Evolutionary conservation across 2,113 vertebrate genomes (phyloP).

Genomic region (Amphilophus citrinellus): DNA sequence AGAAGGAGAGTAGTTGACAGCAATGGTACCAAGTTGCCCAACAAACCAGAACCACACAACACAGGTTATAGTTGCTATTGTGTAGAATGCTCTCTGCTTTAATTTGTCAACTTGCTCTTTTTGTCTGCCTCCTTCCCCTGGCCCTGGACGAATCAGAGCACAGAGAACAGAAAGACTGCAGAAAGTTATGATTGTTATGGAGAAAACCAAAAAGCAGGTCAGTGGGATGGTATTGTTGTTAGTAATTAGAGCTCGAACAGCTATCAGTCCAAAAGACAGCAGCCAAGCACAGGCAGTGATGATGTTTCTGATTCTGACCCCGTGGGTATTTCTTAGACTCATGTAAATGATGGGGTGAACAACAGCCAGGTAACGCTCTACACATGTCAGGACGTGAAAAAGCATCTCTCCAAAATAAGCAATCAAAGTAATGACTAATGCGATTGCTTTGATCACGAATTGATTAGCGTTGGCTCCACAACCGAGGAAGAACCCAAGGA

Average conservation of each 20-base stretch:
- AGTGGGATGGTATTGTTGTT: accelerated
- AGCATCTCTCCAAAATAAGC: not conserved
- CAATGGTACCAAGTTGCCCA: accelerated
- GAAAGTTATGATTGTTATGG: not conserved
- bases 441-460: accelerated
- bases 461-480: accelerated
- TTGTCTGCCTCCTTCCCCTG: constrained; percentile 2
- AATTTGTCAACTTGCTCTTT: not conserved
- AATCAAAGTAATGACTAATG: accelerated
- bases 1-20: accelerated
- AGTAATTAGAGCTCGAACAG: accelerated
- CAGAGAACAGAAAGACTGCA: constrained; percentile 32
- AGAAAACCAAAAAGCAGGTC: accelerated
- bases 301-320: constrained; percentile 12
- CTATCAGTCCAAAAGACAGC: not conserved
- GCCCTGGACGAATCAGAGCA: constrained; percentile 21
- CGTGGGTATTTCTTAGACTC: not conserved
- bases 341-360: constrained; percentile 49
- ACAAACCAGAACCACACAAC: constrained; percentile 11
- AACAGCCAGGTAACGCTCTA: constrained; percentile 46
- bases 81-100: constrained; percentile 40
- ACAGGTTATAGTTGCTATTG: constrained; percentile 5
- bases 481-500: not conserved
- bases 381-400: constrained; percentile 36
- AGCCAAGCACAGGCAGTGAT: constrained; percentile 27